A percentile compares a stretch with the other conserved stretches of the same genome.
phyloP scores from a whole-genome alignment of 2,888 invertebrate genomes.

The Eulithis prunata region DNA sequence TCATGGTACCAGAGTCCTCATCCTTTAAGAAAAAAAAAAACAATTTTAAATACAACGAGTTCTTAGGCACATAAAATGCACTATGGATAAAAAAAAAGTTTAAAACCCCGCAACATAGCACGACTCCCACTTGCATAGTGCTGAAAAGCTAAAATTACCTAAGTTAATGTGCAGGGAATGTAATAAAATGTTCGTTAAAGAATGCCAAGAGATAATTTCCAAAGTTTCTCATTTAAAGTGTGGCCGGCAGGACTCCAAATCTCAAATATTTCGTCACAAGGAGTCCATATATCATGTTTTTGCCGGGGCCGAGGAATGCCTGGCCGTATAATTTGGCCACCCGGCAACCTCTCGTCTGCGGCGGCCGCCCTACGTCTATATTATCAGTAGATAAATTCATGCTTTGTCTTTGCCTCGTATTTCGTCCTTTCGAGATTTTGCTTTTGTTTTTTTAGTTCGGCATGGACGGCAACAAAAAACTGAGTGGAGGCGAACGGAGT shows the following conservation, averaged over 20 bases:
- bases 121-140: neutral
- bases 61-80: too few relatives aligned
- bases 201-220: slow-evolving; percentile 69
- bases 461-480: slow-evolving; percentile 80
- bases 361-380: slow-evolving; percentile 82
- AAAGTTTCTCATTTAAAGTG: slow-evolving; percentile 75
- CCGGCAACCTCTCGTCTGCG: slow-evolving; percentile 75
- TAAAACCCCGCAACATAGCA: neutral
- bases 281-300: slow-evolving; percentile 82
- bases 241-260: slow-evolving; percentile 76
- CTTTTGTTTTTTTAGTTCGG: slow-evolving; percentile 75
- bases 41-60: too few relatives aligned
- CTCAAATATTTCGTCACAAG: slow-evolving; percentile 82
- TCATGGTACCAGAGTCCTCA: too few relatives aligned
- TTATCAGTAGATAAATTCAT: slow-evolving; percentile 85
- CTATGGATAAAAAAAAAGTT: neutral
- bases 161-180: slow-evolving; percentile 12
- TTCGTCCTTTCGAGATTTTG: slow-evolving; percentile 82
- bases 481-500: slow-evolving; percentile 83
- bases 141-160: neutral
- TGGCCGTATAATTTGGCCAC: slow-evolving; percentile 82
- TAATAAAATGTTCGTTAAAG: slow-evolving; percentile 67
- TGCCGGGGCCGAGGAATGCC: slow-evolving; percentile 76
- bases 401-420: slow-evolving; percentile 84
- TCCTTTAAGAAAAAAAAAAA: too few relatives aligned